Evolutionary conservation across 2,888 invertebrate species (phyloP), one percentile per base, ranked within the genome.

Genomic region (Therioaphis trifolii): DNA sequence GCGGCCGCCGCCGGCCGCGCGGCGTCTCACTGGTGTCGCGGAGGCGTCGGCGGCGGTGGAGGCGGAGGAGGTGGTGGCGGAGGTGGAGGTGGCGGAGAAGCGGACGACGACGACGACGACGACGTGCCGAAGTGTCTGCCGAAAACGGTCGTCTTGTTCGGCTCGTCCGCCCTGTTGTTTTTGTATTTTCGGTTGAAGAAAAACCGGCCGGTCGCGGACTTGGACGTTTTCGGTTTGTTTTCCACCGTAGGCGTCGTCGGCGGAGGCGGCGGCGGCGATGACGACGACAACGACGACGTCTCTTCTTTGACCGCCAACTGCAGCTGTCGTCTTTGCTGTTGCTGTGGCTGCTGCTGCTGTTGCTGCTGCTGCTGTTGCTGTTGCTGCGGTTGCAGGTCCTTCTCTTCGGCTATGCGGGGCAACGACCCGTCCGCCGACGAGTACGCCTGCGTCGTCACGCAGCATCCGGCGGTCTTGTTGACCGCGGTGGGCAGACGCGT

Each of bases 341-440:
- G n/a, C n/a, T n/a, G 21, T 40, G 1, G 18, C 14, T 5, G 29
- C 87, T 87, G 63, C 88, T 89, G 7, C n/a, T n/a, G n/a, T n/a
- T n/a, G 87, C 88, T 84, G 93, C 93, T 0, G 94, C 93, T 35
- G 35, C 9, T 58, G 40, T 2, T 52, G 52, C 0, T 72, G 49
- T 2, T 72, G 71, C 1, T 72, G 71, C 4, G 43, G 61, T 0
- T 94, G 94, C 24, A 94, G 94, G 88, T 94, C 94, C 88, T 95
- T 95, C 88, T 96, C 96, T 89, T 96, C 96, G 0, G 96, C 95
- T 85, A 96, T 96, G 86, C 96, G 89, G 0, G 96, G 96, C 87
- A 96, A 89, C 80, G 93, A 90, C 87, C 91, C 86, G 84, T 87
- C 29, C 40, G 15, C 24, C 40, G 12, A 4, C 29, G 4, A 35